Conservation (phyloP, 2,888 invertebrate genomes). For the Rhynchonema sp. region DNA sequence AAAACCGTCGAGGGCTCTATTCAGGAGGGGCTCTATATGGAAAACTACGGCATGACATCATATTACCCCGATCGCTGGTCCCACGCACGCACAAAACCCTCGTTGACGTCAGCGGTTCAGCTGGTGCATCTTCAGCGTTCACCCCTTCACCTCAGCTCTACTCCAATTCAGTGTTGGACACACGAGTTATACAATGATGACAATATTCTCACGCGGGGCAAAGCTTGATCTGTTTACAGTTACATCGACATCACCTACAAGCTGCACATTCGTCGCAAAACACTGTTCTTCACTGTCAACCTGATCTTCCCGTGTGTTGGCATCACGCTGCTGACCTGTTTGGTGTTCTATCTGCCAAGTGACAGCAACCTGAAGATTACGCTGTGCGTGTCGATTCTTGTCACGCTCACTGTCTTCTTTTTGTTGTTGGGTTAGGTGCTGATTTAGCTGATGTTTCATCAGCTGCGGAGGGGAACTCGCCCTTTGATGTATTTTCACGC, state of each 20-base stretch:
- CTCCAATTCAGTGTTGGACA: no score
- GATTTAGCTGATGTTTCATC: background rate
- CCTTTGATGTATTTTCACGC: background rate
- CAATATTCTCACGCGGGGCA: background rate
- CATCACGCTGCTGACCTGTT: slow-evolving; percentile 15
- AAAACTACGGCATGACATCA: no score
- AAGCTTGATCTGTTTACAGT: slow-evolving; percentile 9
- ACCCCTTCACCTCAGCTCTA: no score
- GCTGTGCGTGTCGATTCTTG: slow-evolving; percentile 90
- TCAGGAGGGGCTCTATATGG: no score
- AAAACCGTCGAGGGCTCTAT: background rate
- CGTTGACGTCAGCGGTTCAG: no score
- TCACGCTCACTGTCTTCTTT: slow-evolving; percentile 96
- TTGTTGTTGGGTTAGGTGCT: slow-evolving; percentile 50
- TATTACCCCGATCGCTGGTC: no score
- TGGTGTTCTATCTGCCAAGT: slow-evolving; percentile 25
- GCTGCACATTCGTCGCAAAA: slow-evolving; percentile 52
- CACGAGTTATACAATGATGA: no score
- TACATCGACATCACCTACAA: slow-evolving; percentile 25
- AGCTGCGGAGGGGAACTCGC: background rate
- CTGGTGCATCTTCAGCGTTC: no score
- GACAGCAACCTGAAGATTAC: slow-evolving; percentile 98
- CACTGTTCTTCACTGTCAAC: slow-evolving; percentile 23
- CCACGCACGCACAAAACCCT: no score
- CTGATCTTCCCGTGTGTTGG: slow-evolving; percentile 26